Base-by-base conservation (phyloP, 1,140 invertebrate species). In the Drosophila mauritiana region DNA sequence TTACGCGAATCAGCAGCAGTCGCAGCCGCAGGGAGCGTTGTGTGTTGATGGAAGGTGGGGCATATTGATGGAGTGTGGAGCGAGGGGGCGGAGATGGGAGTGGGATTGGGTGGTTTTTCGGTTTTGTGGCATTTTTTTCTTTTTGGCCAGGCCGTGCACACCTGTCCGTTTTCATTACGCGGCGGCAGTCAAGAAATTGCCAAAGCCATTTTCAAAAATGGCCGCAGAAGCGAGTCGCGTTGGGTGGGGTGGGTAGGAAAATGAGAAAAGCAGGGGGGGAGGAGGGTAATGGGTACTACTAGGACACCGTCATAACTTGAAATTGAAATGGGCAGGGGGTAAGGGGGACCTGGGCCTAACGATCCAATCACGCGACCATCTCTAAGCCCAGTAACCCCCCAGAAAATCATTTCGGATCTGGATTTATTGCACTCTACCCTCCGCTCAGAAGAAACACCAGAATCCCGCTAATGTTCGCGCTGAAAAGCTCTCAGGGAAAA, bases 381-480 rank as follows among this genome's bases (percentile, higher is more conserved):
- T 51, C 49, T 48, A 75, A 72, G 68, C 74, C 37, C 46, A 34
- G 31, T 57, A 31, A 31, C 55, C 61, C 40, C 54, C 69, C 25
- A 48, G 45, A 84, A 84, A 84, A 84, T 86, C 82, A 86, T 81
- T 86, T 85, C 51, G 77, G 62, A 88, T 73, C 82, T 73, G 83
- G 82, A 85, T 85, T 85, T 85, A 85, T 85, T 82, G 83, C 82
- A 61, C 59, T 45, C 45, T 22, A 13, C 42, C 42, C 17, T 34
- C n/a, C 39, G 13, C 15, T 25, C 27, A 22, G 39, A 42, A 46
- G 17, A 17, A 17, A 17, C 17, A 65, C 48, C 72, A 79, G 78
- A 84, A 79, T 74, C 70, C 55, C 74, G 83, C 83, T 86, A 86
- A 88, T 86, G 82, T 86, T 80, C 57, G 61, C 82, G 83, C 78